Percentiles rank a stretch among this genome's conserved stretches.
These are phyloP conservation scores for Sciaenops ocellatus DNA, from an alignment of 2,797 vertebrate genomes.

Conservation along the genomic window DNA sequence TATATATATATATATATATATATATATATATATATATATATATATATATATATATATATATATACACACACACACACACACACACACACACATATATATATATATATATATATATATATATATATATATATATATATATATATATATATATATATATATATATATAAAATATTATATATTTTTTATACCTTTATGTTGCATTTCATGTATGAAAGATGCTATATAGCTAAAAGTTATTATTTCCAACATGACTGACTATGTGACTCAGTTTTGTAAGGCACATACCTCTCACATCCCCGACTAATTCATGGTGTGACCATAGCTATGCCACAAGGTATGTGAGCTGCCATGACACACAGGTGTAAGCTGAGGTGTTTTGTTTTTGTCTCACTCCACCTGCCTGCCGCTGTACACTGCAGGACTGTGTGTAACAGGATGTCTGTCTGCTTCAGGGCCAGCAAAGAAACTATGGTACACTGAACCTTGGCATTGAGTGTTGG, in stretches of 20 bases:
- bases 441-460: not conserved
- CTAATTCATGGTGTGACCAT: not conserved
- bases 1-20: too few species aligned
- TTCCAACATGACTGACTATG: not conserved
- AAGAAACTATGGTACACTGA: not conserved
- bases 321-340: not conserved
- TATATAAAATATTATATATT: too few species aligned
- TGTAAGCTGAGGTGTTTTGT: not conserved
- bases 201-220: too few species aligned
- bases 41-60: too few species aligned
- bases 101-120: too few species aligned
- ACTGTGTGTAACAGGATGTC: not conserved
- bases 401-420: slow-evolving; percentile 1
- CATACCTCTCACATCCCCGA: not conserved
- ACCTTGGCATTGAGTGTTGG: slow-evolving; percentile 2
- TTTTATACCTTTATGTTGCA: too few species aligned
- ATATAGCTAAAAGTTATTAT: too few species aligned
- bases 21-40: too few species aligned
- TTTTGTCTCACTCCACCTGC: slow-evolving; percentile 1
- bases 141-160: too few species aligned
- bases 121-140: too few species aligned
- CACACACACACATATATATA: too few species aligned
- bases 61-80: too few species aligned
- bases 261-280: not conserved
- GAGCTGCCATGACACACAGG: not conserved